Evolutionary conservation across 2,888 invertebrate species (phyloP).

Genomic region (Eupithecia insigniata): DNA sequence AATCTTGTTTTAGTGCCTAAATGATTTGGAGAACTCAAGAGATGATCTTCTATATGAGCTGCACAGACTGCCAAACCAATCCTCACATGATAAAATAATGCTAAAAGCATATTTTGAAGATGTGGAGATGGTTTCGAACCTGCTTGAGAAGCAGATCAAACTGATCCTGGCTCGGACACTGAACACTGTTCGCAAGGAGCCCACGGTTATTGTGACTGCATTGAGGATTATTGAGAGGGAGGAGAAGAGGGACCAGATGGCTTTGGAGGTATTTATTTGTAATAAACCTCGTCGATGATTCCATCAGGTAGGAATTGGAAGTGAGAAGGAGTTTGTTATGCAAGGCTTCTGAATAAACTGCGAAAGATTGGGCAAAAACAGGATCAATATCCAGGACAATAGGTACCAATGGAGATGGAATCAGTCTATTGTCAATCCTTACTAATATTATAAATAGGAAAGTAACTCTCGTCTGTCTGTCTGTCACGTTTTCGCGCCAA

Average conservation of each 20-base stretch:
- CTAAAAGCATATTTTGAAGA: slow-evolving; percentile 98
- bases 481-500: too few species aligned
- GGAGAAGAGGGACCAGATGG: slow-evolving; percentile 96
- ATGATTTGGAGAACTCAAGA: slow-evolving; percentile 97
- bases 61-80: slow-evolving; percentile 96
- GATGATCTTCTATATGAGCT: slow-evolving; percentile 98
- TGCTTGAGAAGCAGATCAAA: slow-evolving; percentile 95
- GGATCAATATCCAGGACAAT: neutral
- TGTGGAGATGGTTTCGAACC: slow-evolving; percentile 94
- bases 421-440: too few species aligned
- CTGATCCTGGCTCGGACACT: slow-evolving; percentile 94
- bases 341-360: too few species aligned
- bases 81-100: slow-evolving; percentile 94
- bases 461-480: too few species aligned
- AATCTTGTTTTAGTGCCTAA: slow-evolving; percentile 87
- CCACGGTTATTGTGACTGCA: slow-evolving; percentile 97
- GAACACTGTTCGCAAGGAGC: slow-evolving; percentile 97
- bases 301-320: too few species aligned
- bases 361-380: too few species aligned
- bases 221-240: slow-evolving; percentile 98
- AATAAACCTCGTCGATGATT: too few species aligned
- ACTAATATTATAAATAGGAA: too few species aligned
- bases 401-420: neutral
- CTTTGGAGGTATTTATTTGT: slow-evolving; percentile 83
- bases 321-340: too few species aligned